A percentile compares a stretch with the other conserved stretches of the same genome.
These are phyloP conservation scores for Scaptomyza parva DNA, from an alignment of 2,888 invertebrate genomes.

Conservation along the genomic window DNA sequence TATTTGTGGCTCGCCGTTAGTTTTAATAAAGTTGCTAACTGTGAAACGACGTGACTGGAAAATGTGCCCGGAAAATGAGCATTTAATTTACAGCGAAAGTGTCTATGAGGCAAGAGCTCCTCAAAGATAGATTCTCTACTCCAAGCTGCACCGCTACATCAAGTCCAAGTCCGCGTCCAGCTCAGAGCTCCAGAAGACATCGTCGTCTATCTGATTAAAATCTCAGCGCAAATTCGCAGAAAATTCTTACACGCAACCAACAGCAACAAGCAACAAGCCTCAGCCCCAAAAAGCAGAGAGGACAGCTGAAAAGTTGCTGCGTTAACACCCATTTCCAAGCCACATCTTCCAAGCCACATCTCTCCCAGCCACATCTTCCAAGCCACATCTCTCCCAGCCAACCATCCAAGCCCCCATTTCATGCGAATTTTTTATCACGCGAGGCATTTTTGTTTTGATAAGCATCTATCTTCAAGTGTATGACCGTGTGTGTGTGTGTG, in stretches of 20 bases:
- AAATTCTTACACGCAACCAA: slow-evolving; percentile 78
- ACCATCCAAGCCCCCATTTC: slow-evolving; percentile 49
- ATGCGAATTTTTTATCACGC: slow-evolving; percentile 75
- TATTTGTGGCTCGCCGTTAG: slow-evolving; percentile 73
- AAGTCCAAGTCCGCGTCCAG: slow-evolving; percentile 1
- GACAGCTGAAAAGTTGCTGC: slow-evolving; percentile 73
- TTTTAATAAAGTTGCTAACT: slow-evolving; percentile 80
- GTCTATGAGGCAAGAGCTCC: slow-evolving; percentile 43
- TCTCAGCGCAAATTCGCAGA: slow-evolving; percentile 72
- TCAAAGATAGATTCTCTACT: not conserved
- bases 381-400: too few relatives aligned
- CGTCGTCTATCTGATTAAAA: slow-evolving; percentile 69
- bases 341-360: slow-evolving; percentile 30
- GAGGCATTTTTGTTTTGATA: slow-evolving; percentile 65
- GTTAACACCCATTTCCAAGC: slow-evolving; percentile 68
- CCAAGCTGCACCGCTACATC: slow-evolving; percentile 3
- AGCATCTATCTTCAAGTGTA: slow-evolving; percentile 47
- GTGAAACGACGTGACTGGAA: slow-evolving; percentile 76
- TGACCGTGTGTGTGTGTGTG: not conserved
- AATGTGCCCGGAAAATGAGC: slow-evolving; percentile 64
- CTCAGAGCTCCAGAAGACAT: slow-evolving; percentile 24
- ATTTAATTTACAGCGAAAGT: slow-evolving; percentile 73
- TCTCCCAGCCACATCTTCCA: slow-evolving; percentile 33
- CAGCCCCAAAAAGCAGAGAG: slow-evolving; percentile 12
- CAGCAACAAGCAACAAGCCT: slow-evolving; percentile 14